Evolutionary conservation across 2,888 invertebrate genomes (phyloP).

Genomic region (Elegia similella): DNA sequence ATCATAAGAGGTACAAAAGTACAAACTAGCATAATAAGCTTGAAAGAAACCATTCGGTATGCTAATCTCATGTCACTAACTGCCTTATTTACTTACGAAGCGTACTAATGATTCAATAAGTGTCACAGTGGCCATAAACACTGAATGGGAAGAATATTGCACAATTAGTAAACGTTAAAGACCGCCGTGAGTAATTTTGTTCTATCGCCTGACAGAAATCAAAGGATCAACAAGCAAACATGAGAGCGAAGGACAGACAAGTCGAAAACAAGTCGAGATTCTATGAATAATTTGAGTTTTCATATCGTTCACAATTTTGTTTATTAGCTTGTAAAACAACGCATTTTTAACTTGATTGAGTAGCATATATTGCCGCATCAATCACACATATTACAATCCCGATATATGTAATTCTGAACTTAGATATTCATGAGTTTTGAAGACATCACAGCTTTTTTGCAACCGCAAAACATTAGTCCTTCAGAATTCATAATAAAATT

Average conservation of each 20-base stretch:
- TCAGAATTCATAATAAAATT: too few relatives aligned
- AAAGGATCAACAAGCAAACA: background rate
- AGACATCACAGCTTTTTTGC: too few relatives aligned
- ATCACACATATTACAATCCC: too few relatives aligned
- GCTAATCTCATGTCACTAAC: background rate
- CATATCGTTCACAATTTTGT: background rate
- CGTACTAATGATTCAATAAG: constrained; percentile 14
- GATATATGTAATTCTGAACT: too few relatives aligned
- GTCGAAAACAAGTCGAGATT: constrained; percentile 1
- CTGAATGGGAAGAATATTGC: constrained; percentile 6
- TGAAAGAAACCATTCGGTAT: constrained; percentile 8
- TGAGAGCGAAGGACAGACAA: constrained; percentile 2
- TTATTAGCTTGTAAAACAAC: background rate
- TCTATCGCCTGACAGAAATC: constrained; percentile 1
- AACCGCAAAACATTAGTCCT: too few relatives aligned
- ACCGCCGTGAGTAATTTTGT: constrained; percentile 6
- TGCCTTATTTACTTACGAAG: background rate
- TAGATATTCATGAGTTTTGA: too few relatives aligned
- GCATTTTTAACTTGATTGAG: background rate
- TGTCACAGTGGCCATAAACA: constrained; percentile 11
- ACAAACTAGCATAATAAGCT: background rate
- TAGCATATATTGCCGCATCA: background rate
- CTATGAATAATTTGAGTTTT: background rate
- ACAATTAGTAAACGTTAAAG: constrained; percentile 5
- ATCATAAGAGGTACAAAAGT: background rate